Percentiles rank a stretch among this genome's conserved stretches.
Evolutionary conservation across 2,797 vertebrate species (phyloP).

Genomic region (Coranthus polyacanthus): DNA sequence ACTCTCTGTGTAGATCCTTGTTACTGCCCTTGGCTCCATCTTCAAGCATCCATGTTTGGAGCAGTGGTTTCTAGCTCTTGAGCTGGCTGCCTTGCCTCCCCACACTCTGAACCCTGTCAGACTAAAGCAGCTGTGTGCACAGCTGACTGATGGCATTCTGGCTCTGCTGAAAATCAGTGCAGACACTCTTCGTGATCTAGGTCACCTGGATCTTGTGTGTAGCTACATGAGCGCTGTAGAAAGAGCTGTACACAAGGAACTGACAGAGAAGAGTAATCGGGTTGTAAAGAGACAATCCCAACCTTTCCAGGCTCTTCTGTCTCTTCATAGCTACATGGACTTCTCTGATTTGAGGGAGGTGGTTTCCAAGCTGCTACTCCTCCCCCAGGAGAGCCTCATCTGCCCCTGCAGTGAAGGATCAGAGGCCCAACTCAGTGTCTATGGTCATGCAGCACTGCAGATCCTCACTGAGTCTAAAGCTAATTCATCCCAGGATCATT

Average conservation of each 20-base stretch:
- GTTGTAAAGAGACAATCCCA: conserved; percentile 67
- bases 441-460: conserved; percentile 85
- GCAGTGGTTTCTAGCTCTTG: conserved; percentile 94
- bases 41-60: conserved; percentile 91
- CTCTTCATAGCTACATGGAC: conserved; percentile 86
- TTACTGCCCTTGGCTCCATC: conserved; percentile 82
- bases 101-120: conserved; percentile 87
- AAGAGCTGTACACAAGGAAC: conserved; percentile 84
- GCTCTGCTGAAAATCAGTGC: conserved; percentile 82
- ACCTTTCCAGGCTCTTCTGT: conserved; percentile 85
- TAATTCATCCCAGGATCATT: conserved; percentile 53
- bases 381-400: conserved; percentile 85
- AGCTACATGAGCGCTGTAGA: conserved; percentile 83
- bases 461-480: conserved; percentile 83
- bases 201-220: conserved; percentile 73
- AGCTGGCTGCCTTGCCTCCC: conserved; percentile 83
- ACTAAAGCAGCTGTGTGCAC: conserved; percentile 86
- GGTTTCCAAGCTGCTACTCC: conserved; percentile 85
- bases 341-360: conserved; percentile 81
- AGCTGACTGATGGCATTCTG: conserved; percentile 82
- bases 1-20: conserved; percentile 73
- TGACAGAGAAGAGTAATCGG: conserved; percentile 57
- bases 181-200: conserved; percentile 71
- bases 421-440: conserved; percentile 81
- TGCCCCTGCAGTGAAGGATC: conserved; percentile 42